Evolutionary conservation across 2,797 vertebrate species (phyloP).

Genomic region (Amphiprion clarkii): DNA sequence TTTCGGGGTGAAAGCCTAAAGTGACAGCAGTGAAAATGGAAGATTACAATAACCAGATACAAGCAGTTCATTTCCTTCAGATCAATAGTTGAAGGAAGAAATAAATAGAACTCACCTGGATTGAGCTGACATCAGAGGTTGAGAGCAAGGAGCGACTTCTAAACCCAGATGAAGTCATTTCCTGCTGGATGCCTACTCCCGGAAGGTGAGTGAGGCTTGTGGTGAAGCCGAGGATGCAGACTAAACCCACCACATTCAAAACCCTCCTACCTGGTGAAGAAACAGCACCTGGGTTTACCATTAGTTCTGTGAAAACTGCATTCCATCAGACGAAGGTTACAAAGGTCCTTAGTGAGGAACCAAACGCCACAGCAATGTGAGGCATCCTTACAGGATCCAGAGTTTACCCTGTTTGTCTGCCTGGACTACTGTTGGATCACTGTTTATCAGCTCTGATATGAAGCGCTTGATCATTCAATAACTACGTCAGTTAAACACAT

Average conservation of each 20-base stretch:
- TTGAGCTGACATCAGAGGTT: rapidly evolving
- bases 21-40: constrained; percentile 20
- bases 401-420: constrained; percentile 17
- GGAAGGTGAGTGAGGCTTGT: constrained; percentile 64
- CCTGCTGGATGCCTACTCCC: rapidly evolving
- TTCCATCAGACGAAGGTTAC: constrained; percentile 28
- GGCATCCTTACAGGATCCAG: constrained; percentile 18
- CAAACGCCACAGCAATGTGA: constrained; percentile 8
- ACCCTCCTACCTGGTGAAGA: constrained; percentile 58
- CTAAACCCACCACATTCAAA: constrained; percentile 81
- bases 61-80: neutral
- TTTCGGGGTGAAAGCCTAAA: constrained; percentile 87
- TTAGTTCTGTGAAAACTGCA: constrained; percentile 38
- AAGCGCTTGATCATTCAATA: neutral
- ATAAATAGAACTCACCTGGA: constrained; percentile 50
- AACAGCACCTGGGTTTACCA: constrained; percentile 16
- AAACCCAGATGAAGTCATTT: constrained; percentile 58
- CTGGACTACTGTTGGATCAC: neutral
- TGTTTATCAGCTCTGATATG: neutral
- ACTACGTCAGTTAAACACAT: neutral
- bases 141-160: constrained; percentile 87
- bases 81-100: constrained; percentile 55
- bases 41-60: neutral
- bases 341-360: constrained; percentile 4
- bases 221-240: constrained; percentile 79